Percentiles rank a stretch among this genome's conserved stretches.
phyloP scores from a whole-genome alignment of 1,140 invertebrate species.

The Galleria mellonella region DNA sequence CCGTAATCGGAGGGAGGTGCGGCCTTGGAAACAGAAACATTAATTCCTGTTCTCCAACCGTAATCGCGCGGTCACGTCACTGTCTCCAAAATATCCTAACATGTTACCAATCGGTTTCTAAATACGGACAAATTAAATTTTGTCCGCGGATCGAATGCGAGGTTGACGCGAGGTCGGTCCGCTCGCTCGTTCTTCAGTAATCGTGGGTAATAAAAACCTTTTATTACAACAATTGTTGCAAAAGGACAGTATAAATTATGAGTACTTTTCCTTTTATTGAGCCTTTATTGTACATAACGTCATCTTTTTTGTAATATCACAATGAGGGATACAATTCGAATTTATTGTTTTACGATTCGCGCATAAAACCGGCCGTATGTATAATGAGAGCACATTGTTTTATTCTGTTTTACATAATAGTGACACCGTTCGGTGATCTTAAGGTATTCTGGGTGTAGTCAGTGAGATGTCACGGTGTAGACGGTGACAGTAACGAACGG shows the following conservation, averaged over 20 bases:
- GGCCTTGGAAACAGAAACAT: conserved; percentile 28
- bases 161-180: conserved; percentile 42
- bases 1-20: conserved; percentile 33
- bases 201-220: conserved; percentile 36
- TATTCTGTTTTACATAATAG: conserved; percentile 22
- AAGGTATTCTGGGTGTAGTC: conserved; percentile 16
- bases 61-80: conserved; percentile 26
- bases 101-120: conserved; percentile 45
- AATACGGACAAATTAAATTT: conserved; percentile 53
- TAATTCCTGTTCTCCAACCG: conserved; percentile 20
- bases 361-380: conserved; percentile 8
- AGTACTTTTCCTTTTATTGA: conserved; percentile 17
- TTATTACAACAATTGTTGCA: conserved; percentile 33
- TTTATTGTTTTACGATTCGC: conserved; percentile 16
- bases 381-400: conserved; percentile 22
- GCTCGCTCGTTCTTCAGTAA: conserved; percentile 32
- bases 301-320: conserved; percentile 31
- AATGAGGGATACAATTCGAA: conserved; percentile 5
- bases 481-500: conserved; percentile 59
- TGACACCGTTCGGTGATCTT: neutral
- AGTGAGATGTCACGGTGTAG: conserved; percentile 44
- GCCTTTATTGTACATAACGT: conserved; percentile 9
- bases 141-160: conserved; percentile 19
- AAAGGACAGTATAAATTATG: conserved; percentile 40
- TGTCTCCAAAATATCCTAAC: conserved; percentile 25